A percentile compares a stretch with the other conserved stretches of the same genome.
phyloP scores from a whole-genome alignment of 2,888 invertebrate genomes.

The Venusia cambrica region DNA sequence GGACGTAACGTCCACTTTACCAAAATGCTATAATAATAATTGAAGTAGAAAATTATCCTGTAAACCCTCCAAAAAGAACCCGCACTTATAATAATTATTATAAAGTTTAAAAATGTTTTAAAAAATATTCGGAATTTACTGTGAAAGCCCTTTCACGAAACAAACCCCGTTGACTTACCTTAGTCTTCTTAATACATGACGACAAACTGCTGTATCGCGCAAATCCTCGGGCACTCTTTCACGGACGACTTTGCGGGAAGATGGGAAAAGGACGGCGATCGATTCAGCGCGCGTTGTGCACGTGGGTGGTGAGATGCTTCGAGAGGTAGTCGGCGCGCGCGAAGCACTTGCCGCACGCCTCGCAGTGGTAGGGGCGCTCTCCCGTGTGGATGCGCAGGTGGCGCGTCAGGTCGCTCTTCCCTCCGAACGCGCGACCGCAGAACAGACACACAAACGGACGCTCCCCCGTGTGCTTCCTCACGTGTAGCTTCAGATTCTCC shows the following conservation, averaged over 20 bases:
- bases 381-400: conserved; percentile 94
- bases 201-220: too few relatives aligned
- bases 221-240: too few relatives aligned
- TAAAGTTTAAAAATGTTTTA: conserved; percentile 73
- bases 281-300: conserved; percentile 86
- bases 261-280: conserved; percentile 53
- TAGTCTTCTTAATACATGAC: too few relatives aligned
- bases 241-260: conserved; percentile 33
- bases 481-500: conserved; percentile 93
- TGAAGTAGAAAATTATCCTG: conserved; percentile 67
- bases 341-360: conserved; percentile 95
- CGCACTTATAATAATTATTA: conserved; percentile 65
- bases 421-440: conserved; percentile 93
- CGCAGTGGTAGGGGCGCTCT: conserved; percentile 94
- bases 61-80: conserved; percentile 70
- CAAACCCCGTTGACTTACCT: too few relatives aligned
- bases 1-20: conserved; percentile 32
- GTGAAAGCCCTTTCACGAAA: too few relatives aligned
- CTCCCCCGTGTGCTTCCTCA: conserved; percentile 92
- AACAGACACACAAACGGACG: conserved; percentile 95
- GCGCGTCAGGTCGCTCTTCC: conserved; percentile 92
- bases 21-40: conserved; percentile 47
- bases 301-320: conserved; percentile 94
- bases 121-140: conserved; percentile 76
- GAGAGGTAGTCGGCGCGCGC: conserved; percentile 94